Percentiles rank a stretch among this genome's conserved stretches.
Conservation (phyloP, 1,140 invertebrate species). For the Portunus trituberculatus region DNA sequence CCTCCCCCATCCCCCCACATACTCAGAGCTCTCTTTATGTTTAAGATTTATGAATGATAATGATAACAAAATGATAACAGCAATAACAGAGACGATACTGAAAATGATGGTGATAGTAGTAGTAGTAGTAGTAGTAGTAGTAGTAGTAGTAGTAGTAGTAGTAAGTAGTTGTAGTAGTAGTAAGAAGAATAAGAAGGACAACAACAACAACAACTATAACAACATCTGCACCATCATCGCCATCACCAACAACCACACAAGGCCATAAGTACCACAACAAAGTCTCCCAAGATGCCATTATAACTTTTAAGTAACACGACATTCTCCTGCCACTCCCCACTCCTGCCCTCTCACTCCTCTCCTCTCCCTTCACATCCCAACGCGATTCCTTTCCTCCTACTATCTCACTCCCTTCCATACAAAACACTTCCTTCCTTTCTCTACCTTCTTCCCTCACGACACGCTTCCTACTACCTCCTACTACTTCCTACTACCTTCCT, state of each 20-base stretch:
- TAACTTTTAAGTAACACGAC: neutral
- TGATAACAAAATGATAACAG: neutral
- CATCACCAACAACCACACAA: neutral
- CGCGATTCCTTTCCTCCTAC: too few species aligned
- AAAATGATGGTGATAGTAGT: neutral
- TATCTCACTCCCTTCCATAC: too few species aligned
- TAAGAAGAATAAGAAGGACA: too few species aligned
- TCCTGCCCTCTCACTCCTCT: too few species aligned
- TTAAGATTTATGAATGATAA: neutral
- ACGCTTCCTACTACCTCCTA: too few species aligned
- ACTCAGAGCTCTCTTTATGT: too few species aligned
- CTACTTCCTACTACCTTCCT: too few species aligned
- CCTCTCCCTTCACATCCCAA: too few species aligned
- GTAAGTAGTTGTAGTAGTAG: neutral
- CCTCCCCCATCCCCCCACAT: too few species aligned
- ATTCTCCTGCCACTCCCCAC: too few species aligned
- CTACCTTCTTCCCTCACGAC: too few species aligned
- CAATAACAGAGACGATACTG: neutral
- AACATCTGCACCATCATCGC: neutral
- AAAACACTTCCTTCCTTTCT: too few species aligned
- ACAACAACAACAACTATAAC: neutral
- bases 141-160: neutral
- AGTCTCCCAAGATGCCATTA: neutral
- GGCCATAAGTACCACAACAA: neutral
- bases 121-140: neutral